These are phyloP conservation scores for Passer montanus DNA, from an alignment of 2,113 vertebrate genomes.

Conservation along the genomic window DNA sequence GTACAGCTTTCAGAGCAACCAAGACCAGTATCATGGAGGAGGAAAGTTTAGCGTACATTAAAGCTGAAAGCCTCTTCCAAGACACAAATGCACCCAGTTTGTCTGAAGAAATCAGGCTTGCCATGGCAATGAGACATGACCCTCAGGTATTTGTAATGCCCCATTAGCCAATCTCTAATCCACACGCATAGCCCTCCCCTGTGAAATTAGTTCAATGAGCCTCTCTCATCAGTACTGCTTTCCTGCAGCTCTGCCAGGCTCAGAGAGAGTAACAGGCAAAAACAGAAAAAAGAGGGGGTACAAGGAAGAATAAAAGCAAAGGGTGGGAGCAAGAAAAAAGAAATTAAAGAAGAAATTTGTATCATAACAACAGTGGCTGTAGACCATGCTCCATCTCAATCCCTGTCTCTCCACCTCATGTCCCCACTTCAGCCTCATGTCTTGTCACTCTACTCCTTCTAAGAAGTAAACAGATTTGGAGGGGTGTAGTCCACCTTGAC, in stretches of 20 bases:
- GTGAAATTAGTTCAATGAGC: constrained; percentile 5
- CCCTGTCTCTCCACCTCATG: neutral
- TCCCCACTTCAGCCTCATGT: neutral
- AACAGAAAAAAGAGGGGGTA: neutral
- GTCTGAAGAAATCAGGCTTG: neutral
- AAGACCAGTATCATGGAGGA: neutral
- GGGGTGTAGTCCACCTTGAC: neutral
- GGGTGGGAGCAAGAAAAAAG: neutral
- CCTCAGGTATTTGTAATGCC: neutral
- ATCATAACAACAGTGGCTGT: neutral
- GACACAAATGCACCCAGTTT: neutral
- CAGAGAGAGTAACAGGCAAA: neutral
- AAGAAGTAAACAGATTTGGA: neutral
- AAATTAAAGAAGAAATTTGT: neutral
- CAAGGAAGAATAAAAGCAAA: neutral
- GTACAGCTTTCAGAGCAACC: neutral
- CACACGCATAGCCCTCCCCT: neutral
- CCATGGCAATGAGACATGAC: neutral
- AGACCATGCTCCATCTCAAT: neutral
- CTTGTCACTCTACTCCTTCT: neutral
- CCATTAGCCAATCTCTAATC: neutral
- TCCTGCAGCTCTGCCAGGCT: neutral
- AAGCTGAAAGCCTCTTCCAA: neutral
- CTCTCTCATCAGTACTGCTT: neutral
- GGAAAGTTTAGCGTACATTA: neutral